Conservation (phyloP, 2,888 invertebrate species). For the Cremastobaeus sp. region DNA sequence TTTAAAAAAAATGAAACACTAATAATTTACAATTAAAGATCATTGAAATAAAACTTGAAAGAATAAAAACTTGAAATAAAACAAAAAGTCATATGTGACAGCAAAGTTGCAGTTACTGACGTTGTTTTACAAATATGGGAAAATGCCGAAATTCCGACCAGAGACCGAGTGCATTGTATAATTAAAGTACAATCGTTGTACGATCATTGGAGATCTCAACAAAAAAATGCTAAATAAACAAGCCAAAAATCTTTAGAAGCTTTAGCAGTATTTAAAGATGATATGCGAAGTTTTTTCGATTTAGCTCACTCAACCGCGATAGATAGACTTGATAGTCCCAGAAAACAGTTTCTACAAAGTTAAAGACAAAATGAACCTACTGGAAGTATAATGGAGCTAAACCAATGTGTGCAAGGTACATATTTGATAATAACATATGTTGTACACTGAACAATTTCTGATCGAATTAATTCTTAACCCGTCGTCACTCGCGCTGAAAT, state of each 20-base stretch:
- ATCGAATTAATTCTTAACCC: no score
- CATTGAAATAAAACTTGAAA: no score
- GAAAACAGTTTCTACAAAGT: no score
- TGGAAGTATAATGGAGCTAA: conserved; percentile 13
- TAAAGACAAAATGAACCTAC: conserved; percentile 21
- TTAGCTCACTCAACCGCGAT: conserved; percentile 13
- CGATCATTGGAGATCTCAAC: conserved; percentile 13
- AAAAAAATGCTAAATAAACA: conserved; percentile 13
- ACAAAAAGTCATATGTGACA: no score
- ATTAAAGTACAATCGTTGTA: conserved; percentile 11
- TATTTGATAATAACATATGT: no score
- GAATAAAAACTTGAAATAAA: no score
- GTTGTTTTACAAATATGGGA: conserved; percentile 14
- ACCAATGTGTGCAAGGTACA: conserved; percentile 8
- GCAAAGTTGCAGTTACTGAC: conserved; percentile 20
- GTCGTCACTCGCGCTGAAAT: no score
- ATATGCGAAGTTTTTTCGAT: conserved; percentile 15
- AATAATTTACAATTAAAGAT: no score
- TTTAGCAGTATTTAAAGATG: conserved; percentile 8
- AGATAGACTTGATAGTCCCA: conserved; percentile 3
- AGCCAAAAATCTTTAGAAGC: not conserved
- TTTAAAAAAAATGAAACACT: no score
- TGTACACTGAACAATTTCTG: no score
- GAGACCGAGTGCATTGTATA: no score
- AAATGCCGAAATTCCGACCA: conserved; percentile 26